Percentiles rank a stretch among this genome's conserved stretches.
Conservation (phyloP, 2,113 vertebrate species). For the Corythornis madagascariensis region DNA sequence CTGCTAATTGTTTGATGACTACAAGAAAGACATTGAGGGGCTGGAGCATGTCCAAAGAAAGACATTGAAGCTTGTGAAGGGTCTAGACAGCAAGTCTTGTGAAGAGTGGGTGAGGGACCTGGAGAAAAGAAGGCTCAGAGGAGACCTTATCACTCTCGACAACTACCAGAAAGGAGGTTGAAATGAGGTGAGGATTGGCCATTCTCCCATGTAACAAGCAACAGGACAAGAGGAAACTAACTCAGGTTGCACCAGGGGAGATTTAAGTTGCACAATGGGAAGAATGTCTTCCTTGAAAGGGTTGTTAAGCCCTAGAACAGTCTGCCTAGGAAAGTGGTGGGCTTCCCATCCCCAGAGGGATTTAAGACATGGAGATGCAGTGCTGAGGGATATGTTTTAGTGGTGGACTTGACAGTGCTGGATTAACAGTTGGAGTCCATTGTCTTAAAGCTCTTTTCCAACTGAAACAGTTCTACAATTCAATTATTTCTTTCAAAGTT, state of each 20-base stretch:
- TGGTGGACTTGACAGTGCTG: not conserved
- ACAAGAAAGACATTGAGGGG: not conserved
- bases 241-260: not conserved
- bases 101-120: not conserved
- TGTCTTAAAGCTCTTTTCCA: not conserved
- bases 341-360: not conserved
- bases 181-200: not conserved
- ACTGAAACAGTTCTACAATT: not conserved
- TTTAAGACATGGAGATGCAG: not conserved
- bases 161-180: not conserved
- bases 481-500: not conserved
- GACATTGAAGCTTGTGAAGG: not conserved
- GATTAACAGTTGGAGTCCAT: not conserved
- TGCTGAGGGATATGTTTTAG: not conserved
- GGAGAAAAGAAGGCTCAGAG: not conserved
- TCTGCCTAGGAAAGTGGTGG: not conserved
- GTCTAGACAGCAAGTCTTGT: not conserved
- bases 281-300: not conserved
- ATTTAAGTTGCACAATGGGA: not conserved
- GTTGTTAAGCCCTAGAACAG: not conserved
- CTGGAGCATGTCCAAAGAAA: not conserved
- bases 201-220: not conserved
- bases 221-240: not conserved
- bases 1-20: not conserved
- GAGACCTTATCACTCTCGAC: not conserved